Percentiles rank a stretch among this genome's conserved stretches.
Evolutionary conservation across 2,113 vertebrate genomes (phyloP).

Genomic region (Pseudolaguvia tuberculata): DNA sequence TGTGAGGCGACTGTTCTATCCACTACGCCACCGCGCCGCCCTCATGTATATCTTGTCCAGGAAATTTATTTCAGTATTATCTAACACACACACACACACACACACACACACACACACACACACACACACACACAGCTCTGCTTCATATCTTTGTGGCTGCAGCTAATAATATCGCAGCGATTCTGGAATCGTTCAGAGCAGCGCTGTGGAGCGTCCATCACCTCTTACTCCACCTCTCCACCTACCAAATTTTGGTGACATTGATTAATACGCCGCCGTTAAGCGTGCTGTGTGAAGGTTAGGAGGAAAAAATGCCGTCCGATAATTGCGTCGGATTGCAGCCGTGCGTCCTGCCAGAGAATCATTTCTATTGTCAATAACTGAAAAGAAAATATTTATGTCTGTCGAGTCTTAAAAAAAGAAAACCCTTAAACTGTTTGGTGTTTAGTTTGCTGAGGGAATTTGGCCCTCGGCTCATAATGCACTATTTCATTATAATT

Average conservation of each 20-base stretch:
- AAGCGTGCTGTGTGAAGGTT: conserved; percentile 57
- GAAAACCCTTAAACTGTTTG: conserved; percentile 55
- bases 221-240: neutral
- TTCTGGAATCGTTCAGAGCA: conserved; percentile 62
- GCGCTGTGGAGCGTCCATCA: conserved; percentile 45
- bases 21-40: too few relatives aligned
- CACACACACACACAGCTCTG: conserved; percentile 18
- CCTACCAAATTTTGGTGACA: neutral
- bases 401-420: conserved; percentile 61
- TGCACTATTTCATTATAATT: conserved; percentile 71
- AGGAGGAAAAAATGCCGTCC: conserved; percentile 56
- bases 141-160: conserved; percentile 53
- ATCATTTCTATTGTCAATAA: conserved; percentile 76
- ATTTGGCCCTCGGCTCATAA: conserved; percentile 53
- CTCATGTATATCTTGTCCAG: neutral
- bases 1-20: too few relatives aligned
- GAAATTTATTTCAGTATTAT: neutral
- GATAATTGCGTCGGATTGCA: conserved; percentile 75
- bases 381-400: conserved; percentile 80
- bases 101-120: neutral
- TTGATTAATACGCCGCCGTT: conserved; percentile 53
- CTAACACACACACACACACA: too few relatives aligned
- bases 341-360: conserved; percentile 70
- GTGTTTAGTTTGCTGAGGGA: conserved; percentile 48
- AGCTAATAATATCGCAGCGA: conserved; percentile 57